Conservation (phyloP, 2,113 vertebrate genomes). For the Thamnophis sirtalis region DNA sequence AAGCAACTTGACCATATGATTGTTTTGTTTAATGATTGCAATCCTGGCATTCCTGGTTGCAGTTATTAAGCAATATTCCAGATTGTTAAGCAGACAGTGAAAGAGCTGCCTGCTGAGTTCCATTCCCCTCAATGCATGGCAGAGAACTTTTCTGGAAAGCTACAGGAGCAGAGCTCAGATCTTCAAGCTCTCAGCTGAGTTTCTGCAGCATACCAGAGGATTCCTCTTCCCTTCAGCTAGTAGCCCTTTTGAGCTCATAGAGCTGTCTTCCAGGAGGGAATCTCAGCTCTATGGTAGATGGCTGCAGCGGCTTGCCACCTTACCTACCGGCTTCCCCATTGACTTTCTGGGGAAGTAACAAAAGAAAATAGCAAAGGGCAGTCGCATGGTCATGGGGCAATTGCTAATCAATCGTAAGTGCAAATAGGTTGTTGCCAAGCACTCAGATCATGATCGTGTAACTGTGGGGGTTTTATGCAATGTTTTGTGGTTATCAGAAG, state of each 20-base stretch:
- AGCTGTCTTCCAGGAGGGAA: not conserved
- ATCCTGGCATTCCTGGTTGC: not conserved
- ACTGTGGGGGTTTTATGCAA: not conserved
- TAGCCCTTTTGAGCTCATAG: not conserved
- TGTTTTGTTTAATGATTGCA: not conserved
- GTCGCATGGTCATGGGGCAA: not conserved
- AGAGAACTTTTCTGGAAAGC: not conserved
- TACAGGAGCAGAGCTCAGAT: not conserved
- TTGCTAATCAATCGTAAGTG: not conserved
- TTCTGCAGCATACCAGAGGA: not conserved
- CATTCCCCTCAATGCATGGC: not conserved
- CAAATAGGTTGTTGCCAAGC: not conserved
- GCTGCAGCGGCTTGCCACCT: not conserved
- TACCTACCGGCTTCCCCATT: not conserved
- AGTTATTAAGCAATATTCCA: not conserved
- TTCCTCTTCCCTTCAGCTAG: not conserved
- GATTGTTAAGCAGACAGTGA: not conserved
- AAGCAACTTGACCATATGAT: not conserved
- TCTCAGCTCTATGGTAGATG: not conserved
- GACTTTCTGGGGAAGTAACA: not conserved
- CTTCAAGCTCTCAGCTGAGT: not conserved
- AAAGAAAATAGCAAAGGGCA: not conserved
- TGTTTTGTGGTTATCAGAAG: not conserved
- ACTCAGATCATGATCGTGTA: not conserved
- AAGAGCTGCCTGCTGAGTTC: not conserved